Percentiles rank a stretch among this genome's conserved stretches.
These are phyloP conservation scores for Leptopilina drosophilae DNA, from an alignment of 2,888 invertebrate genomes.

Conservation along the genomic window DNA sequence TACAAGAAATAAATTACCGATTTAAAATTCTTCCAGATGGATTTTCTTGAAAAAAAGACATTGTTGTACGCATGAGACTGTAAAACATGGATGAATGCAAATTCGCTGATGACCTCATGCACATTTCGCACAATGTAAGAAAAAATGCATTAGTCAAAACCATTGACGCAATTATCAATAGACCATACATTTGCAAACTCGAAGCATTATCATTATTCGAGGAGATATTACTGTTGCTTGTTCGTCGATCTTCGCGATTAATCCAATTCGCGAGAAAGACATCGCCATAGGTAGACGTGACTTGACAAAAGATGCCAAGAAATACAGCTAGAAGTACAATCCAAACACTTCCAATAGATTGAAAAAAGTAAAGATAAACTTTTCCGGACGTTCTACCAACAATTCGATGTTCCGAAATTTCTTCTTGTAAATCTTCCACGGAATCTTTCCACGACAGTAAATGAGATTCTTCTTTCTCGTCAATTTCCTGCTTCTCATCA, in stretches of 20 bases:
- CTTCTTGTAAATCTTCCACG: neutral
- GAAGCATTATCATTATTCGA: constrained; percentile 61
- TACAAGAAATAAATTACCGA: constrained; percentile 36
- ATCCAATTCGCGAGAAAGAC: constrained; percentile 77
- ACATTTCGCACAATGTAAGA: constrained; percentile 80
- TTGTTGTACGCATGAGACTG: constrained; percentile 87
- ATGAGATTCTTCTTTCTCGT: constrained; percentile 10
- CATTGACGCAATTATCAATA: constrained; percentile 73
- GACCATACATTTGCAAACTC: constrained; percentile 79
- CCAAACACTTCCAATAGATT: constrained; percentile 64
- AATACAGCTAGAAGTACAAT: constrained; percentile 62
- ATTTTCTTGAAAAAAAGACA: constrained; percentile 93
- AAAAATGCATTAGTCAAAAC: constrained; percentile 76
- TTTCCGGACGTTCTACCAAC: constrained; percentile 53
- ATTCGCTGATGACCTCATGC: constrained; percentile 86
- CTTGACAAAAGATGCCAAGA: constrained; percentile 67
- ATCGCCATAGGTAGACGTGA: constrained; percentile 71
- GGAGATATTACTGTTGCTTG: constrained; percentile 49
- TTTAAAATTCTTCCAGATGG: constrained; percentile 79
- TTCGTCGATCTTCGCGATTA: constrained; percentile 77
- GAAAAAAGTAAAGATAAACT: constrained; percentile 66
- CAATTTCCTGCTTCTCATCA: constrained; percentile 11
- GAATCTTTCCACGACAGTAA: neutral
- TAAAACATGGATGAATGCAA: constrained; percentile 89
- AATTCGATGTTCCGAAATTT: constrained; percentile 42